A percentile compares a stretch with the other conserved stretches of the same genome.
These are phyloP conservation scores for Drosophila maculinotata DNA, from an alignment of 2,888 invertebrate species.

Conservation along the genomic window DNA sequence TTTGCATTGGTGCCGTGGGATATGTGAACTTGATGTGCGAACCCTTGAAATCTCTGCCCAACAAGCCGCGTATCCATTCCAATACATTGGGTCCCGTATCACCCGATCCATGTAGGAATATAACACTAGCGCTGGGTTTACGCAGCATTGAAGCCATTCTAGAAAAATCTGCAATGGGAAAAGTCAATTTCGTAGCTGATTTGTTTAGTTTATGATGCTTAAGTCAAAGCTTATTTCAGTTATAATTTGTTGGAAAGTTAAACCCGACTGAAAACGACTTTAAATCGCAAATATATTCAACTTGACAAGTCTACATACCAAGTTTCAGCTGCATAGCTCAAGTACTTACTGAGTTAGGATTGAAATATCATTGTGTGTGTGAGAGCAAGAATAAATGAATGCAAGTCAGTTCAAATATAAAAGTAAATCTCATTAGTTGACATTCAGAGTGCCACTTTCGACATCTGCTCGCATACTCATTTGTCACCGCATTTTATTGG, in stretches of 20 bases:
- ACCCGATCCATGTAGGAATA: conserved; percentile 90
- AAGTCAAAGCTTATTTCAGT: not conserved
- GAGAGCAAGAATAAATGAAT: not conserved
- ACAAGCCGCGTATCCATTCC: conserved; percentile 87
- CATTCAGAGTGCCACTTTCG: not conserved
- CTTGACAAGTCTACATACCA: not conserved
- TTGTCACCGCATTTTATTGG: conserved; percentile 50
- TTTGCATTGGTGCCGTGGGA: conserved; percentile 91
- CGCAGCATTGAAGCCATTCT: conserved; percentile 36
- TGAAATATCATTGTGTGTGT: too few species aligned
- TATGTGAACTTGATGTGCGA: conserved; percentile 91
- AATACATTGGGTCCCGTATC: conserved; percentile 87
- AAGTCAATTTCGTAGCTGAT: not conserved
- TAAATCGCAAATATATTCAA: not conserved
- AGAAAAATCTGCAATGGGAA: not conserved
- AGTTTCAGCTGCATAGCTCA: not conserved
- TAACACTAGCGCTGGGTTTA: conserved; percentile 87
- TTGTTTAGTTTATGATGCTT: not conserved
- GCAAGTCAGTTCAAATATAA: conserved; percentile 1
- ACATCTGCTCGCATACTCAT: conserved; percentile 29
- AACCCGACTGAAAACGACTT: not conserved
- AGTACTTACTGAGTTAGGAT: not conserved
- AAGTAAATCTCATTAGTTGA: conserved; percentile 5
- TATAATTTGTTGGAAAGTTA: not conserved
- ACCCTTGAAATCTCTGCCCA: conserved; percentile 86